Evolutionary conservation across 2,888 invertebrate species (phyloP).

Genomic region (Polymixis lichenea): DNA sequence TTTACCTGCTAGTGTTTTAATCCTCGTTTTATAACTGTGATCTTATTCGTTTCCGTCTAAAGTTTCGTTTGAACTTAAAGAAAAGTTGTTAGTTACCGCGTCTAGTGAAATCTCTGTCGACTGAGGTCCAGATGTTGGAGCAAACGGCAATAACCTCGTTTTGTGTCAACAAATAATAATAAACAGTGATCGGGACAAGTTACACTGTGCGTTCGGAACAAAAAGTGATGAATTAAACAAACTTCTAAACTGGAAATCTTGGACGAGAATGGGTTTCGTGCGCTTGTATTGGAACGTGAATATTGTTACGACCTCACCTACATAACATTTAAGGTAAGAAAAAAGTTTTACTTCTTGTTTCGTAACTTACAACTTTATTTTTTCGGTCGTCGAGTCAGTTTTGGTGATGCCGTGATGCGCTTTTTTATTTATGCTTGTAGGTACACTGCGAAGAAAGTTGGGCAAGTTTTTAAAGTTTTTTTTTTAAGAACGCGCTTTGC

Average conservation of each 20-base stretch:
- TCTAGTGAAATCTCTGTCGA: constrained; percentile 83
- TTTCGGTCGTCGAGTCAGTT: constrained; percentile 63
- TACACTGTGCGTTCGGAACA: constrained; percentile 76
- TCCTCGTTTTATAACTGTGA: constrained; percentile 68
- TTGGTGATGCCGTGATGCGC: constrained; percentile 64
- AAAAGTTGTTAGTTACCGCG: constrained; percentile 69
- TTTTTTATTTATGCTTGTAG: constrained; percentile 69
- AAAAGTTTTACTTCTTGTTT: constrained; percentile 87
- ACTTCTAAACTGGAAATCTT: constrained; percentile 83
- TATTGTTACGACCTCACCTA: constrained; percentile 86
- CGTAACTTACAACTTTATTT: constrained; percentile 81
- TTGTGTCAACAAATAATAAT: constrained; percentile 88
- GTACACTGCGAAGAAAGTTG: constrained; percentile 61
- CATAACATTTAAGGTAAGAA: constrained; percentile 89
- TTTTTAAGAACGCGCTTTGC: constrained; percentile 47
- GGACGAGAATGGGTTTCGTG: constrained; percentile 85
- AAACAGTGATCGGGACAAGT: constrained; percentile 87
- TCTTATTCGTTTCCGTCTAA: constrained; percentile 44
- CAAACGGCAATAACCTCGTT: constrained; percentile 85
- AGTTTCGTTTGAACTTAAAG: constrained; percentile 55
- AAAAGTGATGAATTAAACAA: constrained; percentile 88
- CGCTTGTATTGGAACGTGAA: constrained; percentile 79
- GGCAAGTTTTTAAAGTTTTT: constrained; percentile 38
- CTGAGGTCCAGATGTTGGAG: constrained; percentile 83
- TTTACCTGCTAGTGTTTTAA: constrained; percentile 80